phyloP scores from a whole-genome alignment of 1,140 invertebrate species.

The Gonatopus flavifemur region DNA sequence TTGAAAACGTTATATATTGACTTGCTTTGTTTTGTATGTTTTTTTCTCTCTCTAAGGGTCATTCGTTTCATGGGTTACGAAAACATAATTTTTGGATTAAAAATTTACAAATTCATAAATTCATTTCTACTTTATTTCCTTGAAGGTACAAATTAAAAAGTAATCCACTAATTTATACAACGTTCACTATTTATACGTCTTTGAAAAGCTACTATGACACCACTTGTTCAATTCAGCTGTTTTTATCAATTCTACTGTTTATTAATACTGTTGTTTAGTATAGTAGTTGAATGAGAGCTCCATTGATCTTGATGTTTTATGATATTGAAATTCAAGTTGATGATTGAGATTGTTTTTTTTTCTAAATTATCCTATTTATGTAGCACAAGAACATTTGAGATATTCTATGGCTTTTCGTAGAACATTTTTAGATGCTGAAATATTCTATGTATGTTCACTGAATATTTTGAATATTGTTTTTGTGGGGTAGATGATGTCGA shows the following conservation, averaged over 20 bases:
- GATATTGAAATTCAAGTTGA: too few species aligned
- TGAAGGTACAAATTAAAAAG: constrained; percentile 37
- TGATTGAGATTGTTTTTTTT: too few species aligned
- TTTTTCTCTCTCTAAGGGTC: constrained; percentile 8
- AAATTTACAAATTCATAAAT: constrained; percentile 39
- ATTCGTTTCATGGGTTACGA: constrained; percentile 19
- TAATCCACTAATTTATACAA: constrained; percentile 44
- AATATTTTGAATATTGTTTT: too few species aligned
- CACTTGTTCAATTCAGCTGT: constrained; percentile 41
- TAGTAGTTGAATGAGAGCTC: too few species aligned
- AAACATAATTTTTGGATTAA: constrained; percentile 24
- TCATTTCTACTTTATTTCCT: constrained; percentile 22
- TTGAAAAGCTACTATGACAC: constrained; percentile 33
- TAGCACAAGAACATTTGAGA: too few species aligned
- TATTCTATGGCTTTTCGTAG: too few species aligned
- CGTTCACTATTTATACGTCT: constrained; percentile 39
- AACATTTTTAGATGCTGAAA: too few species aligned
- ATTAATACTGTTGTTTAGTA: too few species aligned
- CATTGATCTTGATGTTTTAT: too few species aligned
- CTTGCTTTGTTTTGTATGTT: constrained; percentile 14
- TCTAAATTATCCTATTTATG: too few species aligned
- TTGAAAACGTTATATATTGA: constrained; percentile 21
- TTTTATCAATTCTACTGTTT: constrained; percentile 16
- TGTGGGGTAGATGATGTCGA: too few species aligned
- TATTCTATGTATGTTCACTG: too few species aligned